Percentiles rank a stretch among this genome's conserved stretches.
Conservation (phyloP, 1,140 invertebrate species). For the Agrypnia vestita region DNA sequence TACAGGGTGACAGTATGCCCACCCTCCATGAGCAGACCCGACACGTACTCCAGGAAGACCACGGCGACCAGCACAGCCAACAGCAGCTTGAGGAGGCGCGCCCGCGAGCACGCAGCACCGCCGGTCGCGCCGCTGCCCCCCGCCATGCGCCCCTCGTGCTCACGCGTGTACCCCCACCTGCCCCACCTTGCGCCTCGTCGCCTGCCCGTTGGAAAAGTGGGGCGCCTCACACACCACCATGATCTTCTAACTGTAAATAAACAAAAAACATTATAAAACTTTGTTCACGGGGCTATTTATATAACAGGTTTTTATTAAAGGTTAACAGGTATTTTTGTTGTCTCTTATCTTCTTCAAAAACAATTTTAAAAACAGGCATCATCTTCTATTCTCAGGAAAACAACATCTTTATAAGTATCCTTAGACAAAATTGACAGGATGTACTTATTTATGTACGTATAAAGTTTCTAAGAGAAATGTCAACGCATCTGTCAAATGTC, state of each 20-base stretch:
- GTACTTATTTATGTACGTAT: too few relatives aligned
- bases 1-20: constrained; percentile 26
- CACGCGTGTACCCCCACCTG: not conserved
- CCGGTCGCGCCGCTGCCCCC: constrained; percentile 20
- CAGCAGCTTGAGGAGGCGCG: constrained; percentile 43
- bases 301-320: too few relatives aligned
- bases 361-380: too few relatives aligned
- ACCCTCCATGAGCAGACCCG: constrained; percentile 40
- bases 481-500: too few relatives aligned
- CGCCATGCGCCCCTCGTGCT: not conserved
- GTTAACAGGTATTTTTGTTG: too few relatives aligned
- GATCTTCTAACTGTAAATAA: constrained; percentile 1
- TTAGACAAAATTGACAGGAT: too few relatives aligned
- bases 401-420: too few relatives aligned
- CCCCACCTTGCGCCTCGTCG: not conserved
- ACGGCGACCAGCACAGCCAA: constrained; percentile 36
- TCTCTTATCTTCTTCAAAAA: too few relatives aligned
- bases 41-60: constrained; percentile 44
- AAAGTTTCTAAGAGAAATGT: too few relatives aligned
- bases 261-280: not conserved
- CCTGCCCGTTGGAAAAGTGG: not conserved
- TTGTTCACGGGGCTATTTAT: not conserved
- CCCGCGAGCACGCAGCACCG: constrained; percentile 41
- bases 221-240: not conserved
- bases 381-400: too few relatives aligned